phyloP scores from a whole-genome alignment of 2,113 vertebrate genomes.

The Monopterus albus region DNA sequence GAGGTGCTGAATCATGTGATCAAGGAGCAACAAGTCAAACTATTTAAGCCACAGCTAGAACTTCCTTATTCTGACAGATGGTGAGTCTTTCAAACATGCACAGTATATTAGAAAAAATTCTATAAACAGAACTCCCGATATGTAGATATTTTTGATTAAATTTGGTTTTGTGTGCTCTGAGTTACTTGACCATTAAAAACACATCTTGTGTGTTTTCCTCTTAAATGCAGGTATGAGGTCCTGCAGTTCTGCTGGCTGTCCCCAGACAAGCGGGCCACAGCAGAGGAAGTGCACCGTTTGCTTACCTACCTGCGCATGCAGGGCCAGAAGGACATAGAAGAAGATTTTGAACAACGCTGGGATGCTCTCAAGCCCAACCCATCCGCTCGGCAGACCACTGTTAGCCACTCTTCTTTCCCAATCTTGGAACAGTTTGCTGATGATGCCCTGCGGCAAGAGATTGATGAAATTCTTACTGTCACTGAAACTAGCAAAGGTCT shows the following conservation, averaged over 20 bases:
- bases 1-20: constrained; percentile 94
- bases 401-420: constrained; percentile 90
- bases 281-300: constrained; percentile 94
- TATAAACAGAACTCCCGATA: not conserved
- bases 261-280: constrained; percentile 91
- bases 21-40: constrained; percentile 91
- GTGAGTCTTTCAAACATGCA: constrained; percentile 73
- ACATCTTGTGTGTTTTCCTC: constrained; percentile 1
- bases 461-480: constrained; percentile 95
- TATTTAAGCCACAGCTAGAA: constrained; percentile 90
- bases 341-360: constrained; percentile 97
- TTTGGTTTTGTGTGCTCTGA: not conserved
- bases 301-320: constrained; percentile 95
- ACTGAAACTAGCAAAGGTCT: constrained; percentile 96
- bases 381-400: constrained; percentile 82
- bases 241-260: constrained; percentile 96
- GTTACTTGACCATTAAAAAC: not conserved
- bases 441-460: constrained; percentile 88
- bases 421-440: constrained; percentile 93
- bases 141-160: not conserved
- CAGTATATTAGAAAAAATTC: not conserved
- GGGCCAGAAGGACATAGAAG: constrained; percentile 91
- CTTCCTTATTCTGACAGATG: constrained; percentile 96
- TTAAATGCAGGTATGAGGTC: constrained; percentile 90
- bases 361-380: constrained; percentile 91